phyloP scores from a whole-genome alignment of 2,797 vertebrate species.

The Pseudochromis fuscus region DNA sequence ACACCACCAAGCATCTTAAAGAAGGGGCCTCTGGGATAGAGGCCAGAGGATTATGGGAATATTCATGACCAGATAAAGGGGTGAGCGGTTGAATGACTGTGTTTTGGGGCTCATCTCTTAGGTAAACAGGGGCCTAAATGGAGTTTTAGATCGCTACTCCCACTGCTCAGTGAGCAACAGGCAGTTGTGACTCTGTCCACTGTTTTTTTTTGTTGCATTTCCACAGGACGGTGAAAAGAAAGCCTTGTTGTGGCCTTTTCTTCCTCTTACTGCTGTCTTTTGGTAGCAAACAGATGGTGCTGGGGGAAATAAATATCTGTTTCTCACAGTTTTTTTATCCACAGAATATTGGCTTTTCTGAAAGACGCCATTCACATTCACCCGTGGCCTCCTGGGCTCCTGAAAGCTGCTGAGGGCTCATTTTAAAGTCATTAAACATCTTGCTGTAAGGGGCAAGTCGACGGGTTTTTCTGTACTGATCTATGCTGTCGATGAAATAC shows the following conservation, averaged over 20 bases:
- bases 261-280: slow-evolving; percentile 69
- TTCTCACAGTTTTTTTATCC: slow-evolving; percentile 76
- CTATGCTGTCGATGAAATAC: not conserved
- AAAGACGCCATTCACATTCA: slow-evolving; percentile 56
- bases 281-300: slow-evolving; percentile 84
- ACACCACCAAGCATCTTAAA: slow-evolving; percentile 76
- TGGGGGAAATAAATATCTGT: slow-evolving; percentile 78
- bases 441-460: slow-evolving; percentile 2
- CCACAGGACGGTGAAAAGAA: slow-evolving; percentile 71
- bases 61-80: slow-evolving; percentile 95
- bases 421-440: slow-evolving; percentile 64
- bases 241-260: slow-evolving; percentile 79
- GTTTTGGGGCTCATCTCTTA: slow-evolving; percentile 95
- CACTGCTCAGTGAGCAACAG: slow-evolving; percentile 69
- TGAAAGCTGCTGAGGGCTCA: slow-evolving; percentile 48
- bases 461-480: slow-evolving; percentile 14
- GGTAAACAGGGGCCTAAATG: slow-evolving; percentile 92
- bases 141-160: slow-evolving; percentile 83
- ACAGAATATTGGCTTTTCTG: slow-evolving; percentile 68
- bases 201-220: slow-evolving; percentile 76
- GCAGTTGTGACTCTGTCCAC: slow-evolving; percentile 74
- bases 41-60: slow-evolving; percentile 95
- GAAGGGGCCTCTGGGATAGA: slow-evolving; percentile 86
- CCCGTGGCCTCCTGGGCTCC: slow-evolving; percentile 43
- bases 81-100: slow-evolving; percentile 88